Evolutionary conservation across 2,797 vertebrate species (phyloP).

Genomic region (Centroberyx gerrardi): DNA sequence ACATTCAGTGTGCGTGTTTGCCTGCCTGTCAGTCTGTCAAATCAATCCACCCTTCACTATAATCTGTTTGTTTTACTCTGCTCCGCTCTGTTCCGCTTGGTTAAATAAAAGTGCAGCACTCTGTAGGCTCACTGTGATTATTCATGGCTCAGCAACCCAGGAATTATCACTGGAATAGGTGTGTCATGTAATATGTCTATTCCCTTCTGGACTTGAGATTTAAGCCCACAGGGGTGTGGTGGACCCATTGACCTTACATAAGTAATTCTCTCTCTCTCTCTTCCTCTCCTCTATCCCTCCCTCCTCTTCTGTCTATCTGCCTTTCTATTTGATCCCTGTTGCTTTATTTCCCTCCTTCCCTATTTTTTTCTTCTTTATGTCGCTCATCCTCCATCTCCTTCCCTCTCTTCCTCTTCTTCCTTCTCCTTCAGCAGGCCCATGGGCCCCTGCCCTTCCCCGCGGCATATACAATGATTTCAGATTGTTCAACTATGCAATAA

Average conservation of each 20-base stretch:
- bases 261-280: slow-evolving; percentile 11
- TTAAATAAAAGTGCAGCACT: neutral
- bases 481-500: slow-evolving; percentile 57
- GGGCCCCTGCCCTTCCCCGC: slow-evolving; percentile 60
- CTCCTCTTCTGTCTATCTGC: neutral
- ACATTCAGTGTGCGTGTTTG: neutral
- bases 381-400: neutral
- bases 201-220: slow-evolving; percentile 43
- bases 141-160: slow-evolving; percentile 12
- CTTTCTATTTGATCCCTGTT: neutral
- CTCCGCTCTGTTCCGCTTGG: slow-evolving; percentile 6
- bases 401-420: slow-evolving; percentile 21
- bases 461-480: slow-evolving; percentile 59
- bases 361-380: slow-evolving; percentile 14
- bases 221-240: slow-evolving; percentile 68
- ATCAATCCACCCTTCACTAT: slow-evolving; percentile 35
- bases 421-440: slow-evolving; percentile 45
- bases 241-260: slow-evolving; percentile 47
- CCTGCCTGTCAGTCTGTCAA: slow-evolving; percentile 28
- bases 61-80: slow-evolving; percentile 30
- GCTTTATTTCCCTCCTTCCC: slow-evolving; percentile 2
- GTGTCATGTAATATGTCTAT: slow-evolving; percentile 51
- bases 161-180: slow-evolving; percentile 41
- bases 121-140: slow-evolving; percentile 17
- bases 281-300: neutral